Evolutionary conservation across 2,797 vertebrate species (phyloP), one percentile per base, ranked within the genome.

Genomic region (Limosa lapponica): DNA sequence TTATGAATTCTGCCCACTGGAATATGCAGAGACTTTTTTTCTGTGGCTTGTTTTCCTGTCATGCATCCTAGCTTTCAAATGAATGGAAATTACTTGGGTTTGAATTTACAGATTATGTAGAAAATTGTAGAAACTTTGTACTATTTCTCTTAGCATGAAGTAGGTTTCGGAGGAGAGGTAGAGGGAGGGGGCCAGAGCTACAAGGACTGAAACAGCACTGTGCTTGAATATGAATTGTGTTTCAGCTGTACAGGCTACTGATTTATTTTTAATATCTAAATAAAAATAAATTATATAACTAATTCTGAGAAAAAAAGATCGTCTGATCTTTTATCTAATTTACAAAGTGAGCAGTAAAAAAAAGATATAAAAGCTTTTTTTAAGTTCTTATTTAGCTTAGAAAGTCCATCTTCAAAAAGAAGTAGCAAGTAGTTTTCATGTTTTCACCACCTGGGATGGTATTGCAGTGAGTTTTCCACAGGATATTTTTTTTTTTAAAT

Each of bases 321-420:
- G 44, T 6, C 7, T 59, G 0, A 23, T 71, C 43, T 3, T 61
- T 82, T 82, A 25, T 28, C 25, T 74, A 22, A 69, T 80, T 77
- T 52, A 51, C 13, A 23, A 74, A 88, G 8, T 46, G 3, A 87
- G 7, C 16, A 62, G 27, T 54, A 39, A 43, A 74, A 82, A 84
- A 77, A 32, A 4, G 0, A 13, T 28, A 39, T 16, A 54, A 74
- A 73, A 87, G 0, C 1, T 18, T 36, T 51, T 39, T 16, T 7
- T 10, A 39, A 54, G 61, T 51, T 25, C 24, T 72, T 86, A 10
- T 10, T 65, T 74, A 64, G 13, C 9, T 58, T 61, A 78, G 6
- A 57, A 91, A 52, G 5, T 25, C 14, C 6, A 43, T 64, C 8
- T 91, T 85, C 3, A 49, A n/a, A 79, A 77, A 49, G 36, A 46